Conservation (phyloP, 2,888 invertebrate genomes). For the Fissipunctia ypsillon region DNA sequence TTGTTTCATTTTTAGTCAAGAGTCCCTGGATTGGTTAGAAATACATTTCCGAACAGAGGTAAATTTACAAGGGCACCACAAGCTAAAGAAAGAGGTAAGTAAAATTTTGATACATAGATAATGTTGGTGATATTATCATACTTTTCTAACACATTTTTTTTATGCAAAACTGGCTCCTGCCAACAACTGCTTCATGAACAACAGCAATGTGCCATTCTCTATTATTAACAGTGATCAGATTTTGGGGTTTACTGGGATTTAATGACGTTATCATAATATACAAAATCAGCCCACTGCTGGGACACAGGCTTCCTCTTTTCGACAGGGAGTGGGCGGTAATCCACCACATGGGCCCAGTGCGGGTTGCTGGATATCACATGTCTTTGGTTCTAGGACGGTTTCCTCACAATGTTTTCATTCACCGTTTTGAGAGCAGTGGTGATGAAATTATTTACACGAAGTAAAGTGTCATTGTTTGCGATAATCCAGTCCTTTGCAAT, state of each 20-base stretch:
- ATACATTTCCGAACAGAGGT: conserved; percentile 69
- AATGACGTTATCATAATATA: background rate
- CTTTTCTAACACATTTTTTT: background rate
- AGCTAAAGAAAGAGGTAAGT: conserved; percentile 79
- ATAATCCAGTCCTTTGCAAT: too few relatives aligned
- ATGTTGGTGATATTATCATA: background rate
- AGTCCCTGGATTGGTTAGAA: conserved; percentile 67
- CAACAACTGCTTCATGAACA: background rate
- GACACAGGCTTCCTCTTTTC: too few relatives aligned
- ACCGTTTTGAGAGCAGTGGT: too few relatives aligned
- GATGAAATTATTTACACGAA: too few relatives aligned
- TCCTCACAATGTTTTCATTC: too few relatives aligned
- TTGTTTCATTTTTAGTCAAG: conserved; percentile 56
- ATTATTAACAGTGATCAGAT: background rate
- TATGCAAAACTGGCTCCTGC: too few relatives aligned
- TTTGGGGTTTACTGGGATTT: background rate
- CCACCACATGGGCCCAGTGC: too few relatives aligned
- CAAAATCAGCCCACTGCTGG: too few relatives aligned
- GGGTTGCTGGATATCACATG: too few relatives aligned
- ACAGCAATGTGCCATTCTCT: background rate
- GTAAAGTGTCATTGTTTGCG: too few relatives aligned
- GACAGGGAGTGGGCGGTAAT: too few relatives aligned
- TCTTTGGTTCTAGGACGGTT: too few relatives aligned
- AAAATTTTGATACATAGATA: background rate
- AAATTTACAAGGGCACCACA: conserved; percentile 71